phyloP scores from a whole-genome alignment of 1,140 invertebrate species.

The Proales similis region DNA sequence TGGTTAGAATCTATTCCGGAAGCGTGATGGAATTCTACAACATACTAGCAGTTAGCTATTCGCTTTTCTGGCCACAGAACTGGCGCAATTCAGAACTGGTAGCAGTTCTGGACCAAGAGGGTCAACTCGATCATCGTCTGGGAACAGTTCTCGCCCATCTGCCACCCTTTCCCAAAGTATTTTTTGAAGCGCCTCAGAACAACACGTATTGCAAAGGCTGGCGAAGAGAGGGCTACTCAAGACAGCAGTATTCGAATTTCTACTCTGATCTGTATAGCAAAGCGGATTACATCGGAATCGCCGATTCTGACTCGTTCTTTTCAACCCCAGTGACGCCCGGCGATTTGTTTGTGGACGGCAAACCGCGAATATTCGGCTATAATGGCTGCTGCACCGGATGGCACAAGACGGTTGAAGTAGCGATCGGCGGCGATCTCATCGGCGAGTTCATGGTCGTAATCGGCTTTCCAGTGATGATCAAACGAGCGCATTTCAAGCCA shows the following conservation, averaged over 20 bases:
- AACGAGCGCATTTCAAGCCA: neutral
- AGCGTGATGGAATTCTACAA: conserved; percentile 10
- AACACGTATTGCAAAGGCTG: neutral
- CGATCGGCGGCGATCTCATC: neutral
- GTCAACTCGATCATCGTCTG: neutral
- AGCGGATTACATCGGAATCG: neutral
- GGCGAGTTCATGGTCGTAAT: conserved; percentile 4
- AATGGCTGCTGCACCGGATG: conserved; percentile 9
- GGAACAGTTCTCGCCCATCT: conserved; percentile 1
- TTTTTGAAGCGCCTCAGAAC: neutral
- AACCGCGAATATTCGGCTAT: conserved; percentile 7
- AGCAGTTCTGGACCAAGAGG: neutral
- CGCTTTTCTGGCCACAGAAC: neutral
- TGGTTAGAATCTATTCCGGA: neutral
- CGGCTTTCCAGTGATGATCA: neutral
- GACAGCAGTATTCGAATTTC: conserved; percentile 1
- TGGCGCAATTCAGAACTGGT: neutral
- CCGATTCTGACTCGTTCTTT: conserved; percentile 2
- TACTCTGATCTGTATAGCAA: conserved; percentile 1
- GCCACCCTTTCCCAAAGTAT: neutral
- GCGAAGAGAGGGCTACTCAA: neutral
- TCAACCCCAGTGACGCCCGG: neutral
- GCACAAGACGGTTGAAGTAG: neutral
- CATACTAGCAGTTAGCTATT: neutral
- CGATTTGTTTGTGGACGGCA: conserved; percentile 13